Evolutionary conservation across 2,888 invertebrate genomes (phyloP).

Genomic region (Melangyna quadrimaculata): DNA sequence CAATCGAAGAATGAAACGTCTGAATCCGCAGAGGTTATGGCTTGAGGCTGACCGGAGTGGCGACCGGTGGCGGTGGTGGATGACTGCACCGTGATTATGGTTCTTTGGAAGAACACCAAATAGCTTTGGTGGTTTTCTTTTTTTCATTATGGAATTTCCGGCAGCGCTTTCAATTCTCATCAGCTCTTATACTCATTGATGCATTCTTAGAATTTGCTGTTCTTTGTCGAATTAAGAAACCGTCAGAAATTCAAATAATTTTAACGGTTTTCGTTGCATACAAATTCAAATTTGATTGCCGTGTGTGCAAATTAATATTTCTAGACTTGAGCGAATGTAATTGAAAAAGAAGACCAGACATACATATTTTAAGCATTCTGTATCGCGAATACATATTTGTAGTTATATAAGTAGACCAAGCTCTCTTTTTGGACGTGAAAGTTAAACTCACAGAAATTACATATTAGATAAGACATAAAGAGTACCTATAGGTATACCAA

Average conservation of each 20-base stretch:
- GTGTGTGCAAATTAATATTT: not conserved
- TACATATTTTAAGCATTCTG: no score
- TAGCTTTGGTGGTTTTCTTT: conserved; percentile 12
- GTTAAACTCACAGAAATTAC: no score
- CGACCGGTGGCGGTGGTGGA: not conserved
- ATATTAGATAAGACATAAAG: no score
- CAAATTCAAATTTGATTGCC: conserved; percentile 29
- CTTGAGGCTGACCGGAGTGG: not conserved
- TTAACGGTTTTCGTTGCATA: conserved; percentile 34
- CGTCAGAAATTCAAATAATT: conserved; percentile 12
- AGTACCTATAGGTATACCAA: no score
- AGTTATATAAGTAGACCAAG: no score
- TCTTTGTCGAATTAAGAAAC: conserved; percentile 39
- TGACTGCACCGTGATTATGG: conserved; percentile 24
- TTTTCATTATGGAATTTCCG: conserved; percentile 59
- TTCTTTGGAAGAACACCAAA: conserved; percentile 17
- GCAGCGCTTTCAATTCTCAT: conserved; percentile 56
- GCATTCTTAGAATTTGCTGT: conserved; percentile 56
- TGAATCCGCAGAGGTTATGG: not conserved
- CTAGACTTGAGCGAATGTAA: not conserved
- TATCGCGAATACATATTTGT: no score
- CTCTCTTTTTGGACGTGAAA: no score
- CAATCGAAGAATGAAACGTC: conserved; percentile 1
- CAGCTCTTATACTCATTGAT: conserved; percentile 27
- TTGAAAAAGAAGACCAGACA: not conserved